Base-by-base conservation (phyloP, 2,888 invertebrate genomes). In the Agriopis aurantiaria region DNA sequence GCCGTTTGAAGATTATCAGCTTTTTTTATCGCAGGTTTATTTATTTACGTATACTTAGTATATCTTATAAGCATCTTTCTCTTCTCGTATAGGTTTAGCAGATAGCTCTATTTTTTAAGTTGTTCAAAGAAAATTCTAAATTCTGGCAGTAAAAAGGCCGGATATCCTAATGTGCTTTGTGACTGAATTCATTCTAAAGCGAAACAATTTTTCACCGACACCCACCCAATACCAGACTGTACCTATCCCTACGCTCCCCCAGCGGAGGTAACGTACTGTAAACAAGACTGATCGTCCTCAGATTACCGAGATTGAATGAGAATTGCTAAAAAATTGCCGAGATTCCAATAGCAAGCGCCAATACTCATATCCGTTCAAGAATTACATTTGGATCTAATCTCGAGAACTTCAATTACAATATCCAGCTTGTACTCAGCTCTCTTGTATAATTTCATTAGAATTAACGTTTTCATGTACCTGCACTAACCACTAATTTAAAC, bases 211-310 rank as follows among this genome's bases (percentile, higher is more conserved):
- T 70, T 63, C 70, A 59, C 17, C 33, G 23, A 62, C 53, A 23
- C 49, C 49, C 69, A 52, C 62, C 59, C 65, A 71, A 64, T 65
- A 65, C 23, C 33, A 62, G 62, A 53, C 45, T 49, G 53, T 58
- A 62, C 62, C 23, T 73, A 70, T 60, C 63, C 66, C 58, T 66
- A 59, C 67, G 60, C 66, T 73, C 70, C 69, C 66, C 64, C 65
- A 62, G 65, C 41, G 63, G 58, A 68, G 69, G 73, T 80, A 80
- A 82, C 79, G 78, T 74, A 72, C 74, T 78, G 81, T 79, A 75
- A 79, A 80, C 76, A 77, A 75, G 78, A 77, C 71, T 77, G 77
- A 78, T 80, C 80, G 75, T 69, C 65, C 72, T 73, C 71, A 80
- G 76, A 78, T 79, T 79, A 78, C 76, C 74, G 74, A 78, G 68